Base-by-base conservation (phyloP, 2,113 vertebrate species). In the Pseudorectes ferrugineus region DNA sequence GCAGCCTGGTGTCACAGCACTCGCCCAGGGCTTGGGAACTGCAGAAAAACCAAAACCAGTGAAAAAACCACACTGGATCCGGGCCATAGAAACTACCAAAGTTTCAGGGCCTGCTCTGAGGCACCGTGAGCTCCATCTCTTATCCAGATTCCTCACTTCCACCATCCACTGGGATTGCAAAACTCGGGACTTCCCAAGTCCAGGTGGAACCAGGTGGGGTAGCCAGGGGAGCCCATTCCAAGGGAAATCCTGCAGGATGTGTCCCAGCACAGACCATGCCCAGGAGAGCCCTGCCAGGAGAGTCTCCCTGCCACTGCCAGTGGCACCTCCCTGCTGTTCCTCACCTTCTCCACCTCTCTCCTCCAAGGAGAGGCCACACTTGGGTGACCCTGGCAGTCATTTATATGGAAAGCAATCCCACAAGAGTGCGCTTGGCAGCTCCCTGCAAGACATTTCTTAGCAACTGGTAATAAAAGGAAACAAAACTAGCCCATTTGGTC, bases 31-130 rank as follows among this genome's bases (percentile, higher is more conserved):
- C 49, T 84, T 59, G 48, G 49, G 28, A 66, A 74, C 43, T 18
- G 48, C 52, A 42, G 49, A 33, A 78, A 83, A 89, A 63, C 22
- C 12, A 82, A 85, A 85, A 45, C 22, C 35, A 49, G 12, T 12
- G 6, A 4, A 17, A 52, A 80, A 87, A 55, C 1, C 0, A 0
- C 25, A 1, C n/a, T 1, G 4, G 51, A 42, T 42, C 40, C 36
- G 48, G 48, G 22, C 48, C 59, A 61, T 0, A 21, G 87, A 73
- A 80, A 55, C 12, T 38, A 52, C 15, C 0, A 0, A 9, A 42
- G 21, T 5, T 45, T 8, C 2, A 5, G 22, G 12, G 23, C 11
- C 58, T 78, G 62, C 73, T 77, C n/a, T 15, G 52, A 86, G 46
- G 43, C 42, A 29, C 23, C 1, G 0, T 5, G 38, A 70, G 28